These are phyloP conservation scores for Albula goreensis DNA, from an alignment of 2,113 vertebrate genomes.

Conservation along the genomic window DNA sequence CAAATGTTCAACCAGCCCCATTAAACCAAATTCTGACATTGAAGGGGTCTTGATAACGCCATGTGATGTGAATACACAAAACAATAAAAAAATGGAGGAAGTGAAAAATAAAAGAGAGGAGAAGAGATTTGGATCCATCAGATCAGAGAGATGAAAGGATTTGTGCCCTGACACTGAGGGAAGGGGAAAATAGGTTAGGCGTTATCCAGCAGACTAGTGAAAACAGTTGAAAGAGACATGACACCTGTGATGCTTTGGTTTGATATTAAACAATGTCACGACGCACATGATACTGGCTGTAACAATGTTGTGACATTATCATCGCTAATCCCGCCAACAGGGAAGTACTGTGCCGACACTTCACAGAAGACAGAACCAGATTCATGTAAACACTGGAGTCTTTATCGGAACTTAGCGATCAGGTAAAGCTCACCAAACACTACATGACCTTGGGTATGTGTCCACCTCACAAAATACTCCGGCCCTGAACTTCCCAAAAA, in stretches of 20 bases:
- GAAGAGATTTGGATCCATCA: too few relatives aligned
- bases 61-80: not conserved
- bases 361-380: not conserved
- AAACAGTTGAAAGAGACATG: not conserved
- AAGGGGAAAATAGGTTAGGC: not conserved
- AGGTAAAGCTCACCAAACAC: not conserved
- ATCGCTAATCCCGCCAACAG: not conserved
- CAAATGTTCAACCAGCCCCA: not conserved
- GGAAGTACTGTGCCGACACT: not conserved
- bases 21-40: not conserved
- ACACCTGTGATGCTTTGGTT: not conserved
- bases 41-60: not conserved
- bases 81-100: not conserved
- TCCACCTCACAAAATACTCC: not conserved
- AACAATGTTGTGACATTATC: not conserved
- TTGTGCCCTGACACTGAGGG: too few relatives aligned
- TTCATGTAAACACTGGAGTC: not conserved
- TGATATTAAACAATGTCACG: not conserved
- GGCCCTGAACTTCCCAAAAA: not conserved
- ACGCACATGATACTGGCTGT: not conserved
- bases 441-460: not conserved
- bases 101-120: too few relatives aligned
- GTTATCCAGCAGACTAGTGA: not conserved
- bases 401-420: not conserved
- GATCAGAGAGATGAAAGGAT: too few relatives aligned